These are phyloP conservation scores for Platycheirus albimanus DNA, from an alignment of 2,888 invertebrate species.

Conservation along the genomic window DNA sequence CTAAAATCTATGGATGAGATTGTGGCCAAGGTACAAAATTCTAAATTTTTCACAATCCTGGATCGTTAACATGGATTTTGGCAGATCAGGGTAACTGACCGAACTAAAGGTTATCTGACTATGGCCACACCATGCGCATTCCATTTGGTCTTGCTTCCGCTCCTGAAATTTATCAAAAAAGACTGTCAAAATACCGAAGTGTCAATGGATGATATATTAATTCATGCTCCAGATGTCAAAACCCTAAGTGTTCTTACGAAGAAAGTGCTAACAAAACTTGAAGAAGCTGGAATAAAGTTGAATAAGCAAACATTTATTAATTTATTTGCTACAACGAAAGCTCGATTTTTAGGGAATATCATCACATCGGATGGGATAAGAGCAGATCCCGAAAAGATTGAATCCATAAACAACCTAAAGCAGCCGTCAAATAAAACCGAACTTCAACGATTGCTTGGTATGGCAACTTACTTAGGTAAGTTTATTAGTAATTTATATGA, in stretches of 20 bases:
- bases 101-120: slow-evolving; percentile 63
- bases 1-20: too few species aligned
- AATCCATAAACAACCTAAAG: too few species aligned
- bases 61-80: too few species aligned
- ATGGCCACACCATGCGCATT: slow-evolving; percentile 65
- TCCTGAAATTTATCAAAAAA: slow-evolving; percentile 76
- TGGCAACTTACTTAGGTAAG: too few species aligned
- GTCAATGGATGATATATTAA: slow-evolving; percentile 75
- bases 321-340: slow-evolving; percentile 30
- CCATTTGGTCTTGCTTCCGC: too few species aligned
- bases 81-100: too few species aligned
- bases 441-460: too few species aligned
- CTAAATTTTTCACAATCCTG: too few species aligned
- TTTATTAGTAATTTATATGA: slow-evolving; percentile 45
- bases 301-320: slow-evolving; percentile 36
- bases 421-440: too few species aligned
- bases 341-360: slow-evolving; percentile 30
- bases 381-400: slow-evolving; percentile 38
- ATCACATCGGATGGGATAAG: slow-evolving; percentile 38
- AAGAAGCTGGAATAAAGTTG: slow-evolving; percentile 19
- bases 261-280: slow-evolving; percentile 15
- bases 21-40: too few species aligned
- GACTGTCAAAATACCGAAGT: slow-evolving; percentile 63
- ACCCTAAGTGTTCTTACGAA: slow-evolving; percentile 8
- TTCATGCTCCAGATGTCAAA: slow-evolving; percentile 63